These are phyloP conservation scores for Cheilosia impressa DNA, from an alignment of 2,888 invertebrate genomes.

Conservation along the genomic window DNA sequence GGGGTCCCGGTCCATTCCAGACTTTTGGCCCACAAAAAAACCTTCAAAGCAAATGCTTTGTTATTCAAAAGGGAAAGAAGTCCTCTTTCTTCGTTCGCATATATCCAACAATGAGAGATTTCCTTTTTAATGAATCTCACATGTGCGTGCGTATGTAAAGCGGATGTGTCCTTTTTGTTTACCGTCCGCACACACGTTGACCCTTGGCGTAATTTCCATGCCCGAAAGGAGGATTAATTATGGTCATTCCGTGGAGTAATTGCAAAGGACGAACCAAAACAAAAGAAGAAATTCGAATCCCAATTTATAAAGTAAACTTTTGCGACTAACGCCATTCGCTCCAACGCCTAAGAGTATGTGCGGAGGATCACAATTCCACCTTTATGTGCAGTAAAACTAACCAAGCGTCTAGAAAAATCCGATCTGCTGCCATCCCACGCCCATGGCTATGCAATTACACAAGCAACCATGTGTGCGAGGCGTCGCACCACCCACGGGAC, in stretches of 20 bases:
- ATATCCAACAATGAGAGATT: slow-evolving; percentile 55
- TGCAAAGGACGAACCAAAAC: slow-evolving; percentile 68
- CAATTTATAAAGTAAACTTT: slow-evolving; percentile 5
- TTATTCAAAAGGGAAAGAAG: slow-evolving; percentile 70
- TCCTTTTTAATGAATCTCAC: slow-evolving; percentile 67
- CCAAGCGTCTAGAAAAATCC: slow-evolving; percentile 60
- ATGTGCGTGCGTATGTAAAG: slow-evolving; percentile 43
- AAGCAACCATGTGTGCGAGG: not conserved
- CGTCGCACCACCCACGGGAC: not conserved
- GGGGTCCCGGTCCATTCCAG: slow-evolving; percentile 51
- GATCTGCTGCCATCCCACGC: not conserved
- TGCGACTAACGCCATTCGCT: slow-evolving; percentile 36
- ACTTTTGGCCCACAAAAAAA: slow-evolving; percentile 37
- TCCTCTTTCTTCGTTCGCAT: slow-evolving; percentile 54
- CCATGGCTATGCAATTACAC: not conserved
- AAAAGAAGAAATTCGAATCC: slow-evolving; percentile 52
- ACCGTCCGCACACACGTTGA: slow-evolving; percentile 39
- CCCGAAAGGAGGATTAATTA: slow-evolving; percentile 72
- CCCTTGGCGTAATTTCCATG: slow-evolving; percentile 70
- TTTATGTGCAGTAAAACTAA: slow-evolving; percentile 38
- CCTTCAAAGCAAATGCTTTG: slow-evolving; percentile 65
- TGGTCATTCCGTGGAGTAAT: slow-evolving; percentile 73
- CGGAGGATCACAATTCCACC: slow-evolving; percentile 23
- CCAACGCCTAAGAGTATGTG: slow-evolving; percentile 29
- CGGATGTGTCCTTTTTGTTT: slow-evolving; percentile 69